phyloP scores from a whole-genome alignment of 2,888 invertebrate species.

The Drosophila putrida region DNA sequence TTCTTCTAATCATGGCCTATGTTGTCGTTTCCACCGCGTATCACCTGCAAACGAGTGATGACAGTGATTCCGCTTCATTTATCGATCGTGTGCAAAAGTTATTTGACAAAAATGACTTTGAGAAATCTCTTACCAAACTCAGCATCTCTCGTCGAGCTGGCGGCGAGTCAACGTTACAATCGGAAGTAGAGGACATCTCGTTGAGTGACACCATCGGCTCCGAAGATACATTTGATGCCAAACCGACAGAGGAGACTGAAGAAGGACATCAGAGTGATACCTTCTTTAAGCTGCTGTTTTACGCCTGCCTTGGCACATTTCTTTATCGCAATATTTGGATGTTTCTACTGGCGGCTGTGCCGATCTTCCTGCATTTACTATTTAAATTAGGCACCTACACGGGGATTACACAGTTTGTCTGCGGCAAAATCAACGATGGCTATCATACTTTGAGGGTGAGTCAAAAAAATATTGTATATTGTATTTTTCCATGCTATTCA shows the following conservation, averaged over 20 bases:
- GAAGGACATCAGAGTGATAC: conserved; percentile 87
- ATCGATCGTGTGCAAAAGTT: conserved; percentile 78
- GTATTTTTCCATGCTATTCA: background rate
- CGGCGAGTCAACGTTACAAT: conserved; percentile 64
- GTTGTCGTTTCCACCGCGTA: conserved; percentile 79
- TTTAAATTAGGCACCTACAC: conserved; percentile 78
- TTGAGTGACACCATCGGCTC: conserved; percentile 81
- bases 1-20: conserved; percentile 89
- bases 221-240: conserved; percentile 70
- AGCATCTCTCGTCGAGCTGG: conserved; percentile 82
- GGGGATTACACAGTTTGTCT: conserved; percentile 81
- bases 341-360: conserved; percentile 91
- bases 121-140: conserved; percentile 80
- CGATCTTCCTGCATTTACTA: conserved; percentile 86
- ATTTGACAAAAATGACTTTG: conserved; percentile 81
- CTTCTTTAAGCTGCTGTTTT: conserved; percentile 92
- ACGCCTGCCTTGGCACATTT: conserved; percentile 93
- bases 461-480: background rate
- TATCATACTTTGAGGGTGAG: conserved; percentile 69
- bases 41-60: conserved; percentile 83
- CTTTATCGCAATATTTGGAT: conserved; percentile 95
- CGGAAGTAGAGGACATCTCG: conserved; percentile 81
- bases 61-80: conserved; percentile 63
- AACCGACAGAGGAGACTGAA: conserved; percentile 75
- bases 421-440: conserved; percentile 65